Evolutionary conservation across 2,797 vertebrate species (phyloP).

Genomic region (Malurus splendens): DNA sequence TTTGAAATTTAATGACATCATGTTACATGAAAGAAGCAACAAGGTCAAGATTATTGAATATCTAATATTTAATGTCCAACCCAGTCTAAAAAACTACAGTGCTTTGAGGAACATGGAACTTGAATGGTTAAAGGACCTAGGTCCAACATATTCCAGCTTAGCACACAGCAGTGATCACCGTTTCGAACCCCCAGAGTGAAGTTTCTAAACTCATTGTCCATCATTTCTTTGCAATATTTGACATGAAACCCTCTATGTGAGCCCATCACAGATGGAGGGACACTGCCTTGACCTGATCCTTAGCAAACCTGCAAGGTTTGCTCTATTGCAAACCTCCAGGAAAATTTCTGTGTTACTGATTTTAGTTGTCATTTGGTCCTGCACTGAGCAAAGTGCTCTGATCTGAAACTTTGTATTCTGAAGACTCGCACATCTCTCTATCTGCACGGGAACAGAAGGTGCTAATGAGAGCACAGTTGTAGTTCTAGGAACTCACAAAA

Average conservation of each 20-base stretch:
- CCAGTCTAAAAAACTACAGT: neutral
- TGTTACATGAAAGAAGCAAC: neutral
- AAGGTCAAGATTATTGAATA: neutral
- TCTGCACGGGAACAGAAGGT: neutral
- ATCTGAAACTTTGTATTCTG: neutral
- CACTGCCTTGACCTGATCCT: neutral
- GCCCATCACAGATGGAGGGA: neutral
- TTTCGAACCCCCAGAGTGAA: neutral
- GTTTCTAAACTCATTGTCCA: neutral
- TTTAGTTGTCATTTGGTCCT: neutral
- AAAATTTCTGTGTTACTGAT: neutral
- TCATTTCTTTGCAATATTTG: neutral
- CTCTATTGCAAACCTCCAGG: neutral
- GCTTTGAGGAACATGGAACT: neutral
- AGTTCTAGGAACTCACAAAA: constrained; percentile 12
- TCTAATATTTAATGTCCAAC: neutral
- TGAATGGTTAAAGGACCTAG: neutral
- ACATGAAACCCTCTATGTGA: neutral
- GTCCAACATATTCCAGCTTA: neutral
- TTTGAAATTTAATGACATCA: neutral
- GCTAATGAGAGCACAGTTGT: constrained; percentile 14
- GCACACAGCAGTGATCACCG: neutral
- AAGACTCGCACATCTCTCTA: neutral
- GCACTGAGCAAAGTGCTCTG: neutral
- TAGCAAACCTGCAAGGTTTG: neutral